Percentiles rank a stretch among this genome's conserved stretches.
phyloP scores from a whole-genome alignment of 92 coral and sea anemone genomes.

The Bergia puertoricense region DNA sequence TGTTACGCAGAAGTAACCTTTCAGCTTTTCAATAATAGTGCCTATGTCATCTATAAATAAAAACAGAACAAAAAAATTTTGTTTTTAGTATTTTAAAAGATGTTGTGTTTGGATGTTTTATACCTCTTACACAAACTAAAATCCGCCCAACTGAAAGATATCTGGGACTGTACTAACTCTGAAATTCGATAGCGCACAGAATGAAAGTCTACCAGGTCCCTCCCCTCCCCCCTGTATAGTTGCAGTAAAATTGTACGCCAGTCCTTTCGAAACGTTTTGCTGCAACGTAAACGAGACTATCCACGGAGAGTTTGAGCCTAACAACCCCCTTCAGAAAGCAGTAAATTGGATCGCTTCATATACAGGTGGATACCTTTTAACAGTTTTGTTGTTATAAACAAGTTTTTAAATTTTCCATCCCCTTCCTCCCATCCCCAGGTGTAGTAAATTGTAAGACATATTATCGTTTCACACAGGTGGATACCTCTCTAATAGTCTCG shows the following conservation, averaged over 20 bases:
- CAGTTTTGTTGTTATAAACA: constrained; percentile 73
- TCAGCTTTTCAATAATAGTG: background rate
- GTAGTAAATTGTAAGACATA: background rate
- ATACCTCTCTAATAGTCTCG: constrained; percentile 76
- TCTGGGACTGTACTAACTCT: no score
- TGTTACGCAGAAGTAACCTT: background rate
- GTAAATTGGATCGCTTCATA: background rate
- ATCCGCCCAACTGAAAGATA: no score
- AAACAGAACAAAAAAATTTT: no score
- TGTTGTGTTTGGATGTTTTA: no score
- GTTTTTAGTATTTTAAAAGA: no score
- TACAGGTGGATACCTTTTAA: constrained; percentile 73
- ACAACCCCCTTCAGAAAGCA: background rate
- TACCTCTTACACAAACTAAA: no score
- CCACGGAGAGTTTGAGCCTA: background rate
- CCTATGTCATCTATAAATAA: background rate
- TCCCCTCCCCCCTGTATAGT: no score
- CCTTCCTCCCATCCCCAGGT: background rate
- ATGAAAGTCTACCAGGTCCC: no score
- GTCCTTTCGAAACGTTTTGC: no score
- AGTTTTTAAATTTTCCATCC: background rate
- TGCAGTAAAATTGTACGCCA: no score
- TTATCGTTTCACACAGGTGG: constrained; percentile 58
- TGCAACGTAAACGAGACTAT: constrained; percentile 62
- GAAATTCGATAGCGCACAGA: no score